These are phyloP conservation scores for Mechanitis mazaeus DNA, from an alignment of 2,888 invertebrate genomes.

Conservation along the genomic window DNA sequence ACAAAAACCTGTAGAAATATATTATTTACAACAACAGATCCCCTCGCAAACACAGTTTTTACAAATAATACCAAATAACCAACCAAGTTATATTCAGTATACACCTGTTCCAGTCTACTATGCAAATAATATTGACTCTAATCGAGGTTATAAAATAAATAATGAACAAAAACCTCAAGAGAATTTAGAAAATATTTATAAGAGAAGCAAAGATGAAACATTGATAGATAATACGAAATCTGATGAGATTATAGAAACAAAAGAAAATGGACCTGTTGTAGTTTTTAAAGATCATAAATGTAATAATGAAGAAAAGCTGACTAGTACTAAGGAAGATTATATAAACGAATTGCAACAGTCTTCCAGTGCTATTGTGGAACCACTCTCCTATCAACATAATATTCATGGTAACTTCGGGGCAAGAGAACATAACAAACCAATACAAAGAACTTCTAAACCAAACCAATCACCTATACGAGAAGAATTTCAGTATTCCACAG, in stretches of 20 bases:
- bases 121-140: conserved; percentile 31
- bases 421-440: conserved; percentile 40
- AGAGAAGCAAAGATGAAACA: neutral
- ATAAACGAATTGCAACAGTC: conserved; percentile 41
- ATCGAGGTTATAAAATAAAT: conserved; percentile 40
- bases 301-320: conserved; percentile 36
- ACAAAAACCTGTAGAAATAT: conserved; percentile 47
- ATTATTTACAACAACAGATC: conserved; percentile 52
- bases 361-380: neutral
- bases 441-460: conserved; percentile 48
- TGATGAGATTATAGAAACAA: conserved; percentile 37
- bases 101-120: conserved; percentile 33
- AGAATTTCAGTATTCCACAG: conserved; percentile 50
- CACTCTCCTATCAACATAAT: conserved; percentile 33
- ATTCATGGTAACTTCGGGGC: conserved; percentile 55
- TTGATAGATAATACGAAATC: conserved; percentile 5
- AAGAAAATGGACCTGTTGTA: conserved; percentile 45
- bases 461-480: conserved; percentile 50
- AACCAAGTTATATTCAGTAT: conserved; percentile 31
- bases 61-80: conserved; percentile 32
- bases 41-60: conserved; percentile 33
- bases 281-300: conserved; percentile 66
- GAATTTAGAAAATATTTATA: conserved; percentile 11
- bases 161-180: conserved; percentile 33
- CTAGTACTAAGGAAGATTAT: conserved; percentile 34